Base-by-base conservation (phyloP, 2,797 vertebrate genomes). In the Tapera naevia region DNA sequence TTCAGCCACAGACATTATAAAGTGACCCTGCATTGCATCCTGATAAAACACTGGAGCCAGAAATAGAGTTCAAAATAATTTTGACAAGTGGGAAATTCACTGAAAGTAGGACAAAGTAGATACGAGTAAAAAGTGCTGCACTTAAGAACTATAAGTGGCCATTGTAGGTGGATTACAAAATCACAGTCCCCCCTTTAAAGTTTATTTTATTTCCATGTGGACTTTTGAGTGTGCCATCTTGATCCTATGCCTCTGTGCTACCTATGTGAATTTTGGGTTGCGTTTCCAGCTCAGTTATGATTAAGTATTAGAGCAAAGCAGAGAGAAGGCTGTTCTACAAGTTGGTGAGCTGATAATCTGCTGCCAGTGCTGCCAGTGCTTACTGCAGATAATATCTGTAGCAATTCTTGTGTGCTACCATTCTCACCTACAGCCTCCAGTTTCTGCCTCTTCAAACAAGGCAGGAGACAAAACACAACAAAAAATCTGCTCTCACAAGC, bases 361-460 rank as follows among this genome's bases (percentile, higher is more conserved):
- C 56, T 88, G 67, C 32, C 78, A 85, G 1, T 43, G 17, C 56
- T 88, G 67, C 32, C 78, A 85, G 1, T 15, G 22, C 28, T 53
- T 53, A 67, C 45, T 54, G n/a, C 43, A 93, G 51, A 12, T 37
- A 89, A 57, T 17, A 39, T 53, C 41, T 69, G 7, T 7, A 58
- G 32, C 27, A 86, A 60, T 43, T 43, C 25, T 57, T 67, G 14
- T 24, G 54, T 32, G 53, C 60, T 35, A 7, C 6, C n/a, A 32
- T 19, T 70, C 88, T 84, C 51, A 86, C 60, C 16, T 79, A 48
- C 27, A 86, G 51, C 51, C 39, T 81, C n/a, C 62, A 81, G 50
- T 74, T 94, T 93, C 86, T 93, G 76, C 28, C 73, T 83, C 94
- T 86, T 80, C 62, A 89, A 89, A 91, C 21, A 53, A 66, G 41